Conservation (phyloP, 2,888 invertebrate genomes). For the Drosophila seclusa region DNA sequence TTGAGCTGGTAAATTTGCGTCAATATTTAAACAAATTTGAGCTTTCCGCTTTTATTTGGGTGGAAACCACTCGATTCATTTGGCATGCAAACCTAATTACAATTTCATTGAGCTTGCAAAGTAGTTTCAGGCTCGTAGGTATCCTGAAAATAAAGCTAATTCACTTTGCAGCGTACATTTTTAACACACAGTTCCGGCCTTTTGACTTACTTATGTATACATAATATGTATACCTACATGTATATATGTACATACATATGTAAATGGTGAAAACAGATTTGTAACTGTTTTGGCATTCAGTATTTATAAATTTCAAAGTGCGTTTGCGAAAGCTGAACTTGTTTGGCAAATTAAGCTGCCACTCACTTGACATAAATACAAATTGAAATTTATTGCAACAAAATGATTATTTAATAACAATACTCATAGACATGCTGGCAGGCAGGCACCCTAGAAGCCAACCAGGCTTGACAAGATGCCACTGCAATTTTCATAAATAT, state of each 20-base stretch:
- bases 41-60: conserved; percentile 2
- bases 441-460: conserved; percentile 13
- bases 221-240: not conserved
- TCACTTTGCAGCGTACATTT: conserved; percentile 60
- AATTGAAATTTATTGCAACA: conserved; percentile 77
- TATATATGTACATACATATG: not conserved
- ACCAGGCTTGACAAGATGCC: conserved; percentile 64
- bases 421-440: conserved; percentile 21
- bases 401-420: conserved; percentile 78
- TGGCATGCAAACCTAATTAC: conserved; percentile 73
- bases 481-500: conserved; percentile 80
- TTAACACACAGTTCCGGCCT: conserved; percentile 34
- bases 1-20: conserved; percentile 58
- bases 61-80: conserved; percentile 69
- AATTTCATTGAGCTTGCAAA: conserved; percentile 64
- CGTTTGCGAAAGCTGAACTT: conserved; percentile 9
- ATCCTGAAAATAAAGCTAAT: conserved; percentile 52
- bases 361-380: conserved; percentile 63
- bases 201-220: not conserved
- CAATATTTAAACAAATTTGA: conserved; percentile 68
- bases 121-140: conserved; percentile 31
- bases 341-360: conserved; percentile 68
- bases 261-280: conserved; percentile 14
- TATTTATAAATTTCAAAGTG: conserved; percentile 2
- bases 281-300: conserved; percentile 9